Base-by-base conservation (phyloP, 1,140 invertebrate genomes). In the Drosophila takahashii region DNA sequence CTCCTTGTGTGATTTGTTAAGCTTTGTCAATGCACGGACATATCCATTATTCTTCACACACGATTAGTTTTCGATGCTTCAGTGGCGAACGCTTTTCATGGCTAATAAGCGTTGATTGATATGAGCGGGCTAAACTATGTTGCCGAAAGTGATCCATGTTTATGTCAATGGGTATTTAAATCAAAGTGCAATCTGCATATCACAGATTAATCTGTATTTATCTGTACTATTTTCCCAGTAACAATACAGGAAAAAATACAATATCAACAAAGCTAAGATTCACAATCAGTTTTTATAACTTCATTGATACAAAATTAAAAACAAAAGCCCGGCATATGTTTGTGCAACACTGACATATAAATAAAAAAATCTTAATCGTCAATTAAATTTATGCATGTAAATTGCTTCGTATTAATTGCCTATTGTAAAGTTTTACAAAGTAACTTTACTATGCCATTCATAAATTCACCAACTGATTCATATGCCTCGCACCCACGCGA, bases 1-100 rank as follows among this genome's bases (percentile, higher is more conserved):
- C 80, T 76, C 34, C 32, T 44, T 54, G 69, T 58, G 69, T 78
- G 78, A 87, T 85, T 87, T 86, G 81, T 87, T 81, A 87, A 77
- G 83, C 81, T 70, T 87, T 87, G 81, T 87, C 81, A 77, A 45
- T 34, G 67, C 18, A 32, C 65, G 42, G 51, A 57, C 67, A 58
- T 71, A 62, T 65, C 59, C 58, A 85, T 85, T 85, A 75, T 81
- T 87, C 72, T 87, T 70, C 80, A 48, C 69, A 87, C 83, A 85
- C 81, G 83, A 85, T 81, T 87, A 75, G 69, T 53, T 78, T 62
- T 64, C 39, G 78, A 29, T 70, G 42, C 52, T 34, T 37, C 39
- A 53, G 69, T 62, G 36, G 56, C 42, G 22, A 73, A 3, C 26
- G 39, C 50, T 69, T 54, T 71, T 70, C 65, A 70, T 57, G 64